These are phyloP conservation scores for Drosophila formosana DNA, from an alignment of 2,888 invertebrate genomes.

Conservation along the genomic window DNA sequence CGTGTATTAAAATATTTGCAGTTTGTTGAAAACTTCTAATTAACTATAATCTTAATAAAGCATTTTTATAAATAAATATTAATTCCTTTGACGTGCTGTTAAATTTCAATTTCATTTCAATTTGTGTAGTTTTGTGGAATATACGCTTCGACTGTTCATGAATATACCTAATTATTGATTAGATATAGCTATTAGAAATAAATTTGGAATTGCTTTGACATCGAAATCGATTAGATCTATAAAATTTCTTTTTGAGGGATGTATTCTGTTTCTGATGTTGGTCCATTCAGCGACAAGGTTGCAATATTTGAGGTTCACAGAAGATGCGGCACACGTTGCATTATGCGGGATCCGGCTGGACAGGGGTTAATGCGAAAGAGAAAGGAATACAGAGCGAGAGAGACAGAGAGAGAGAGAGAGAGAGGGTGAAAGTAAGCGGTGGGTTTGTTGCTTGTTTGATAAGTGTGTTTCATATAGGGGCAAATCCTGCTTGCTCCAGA, in stretches of 20 bases:
- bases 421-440: conserved; percentile 1
- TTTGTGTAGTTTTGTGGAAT: too few species aligned
- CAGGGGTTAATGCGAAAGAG: conserved; percentile 30
- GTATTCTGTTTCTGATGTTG: conserved; percentile 29
- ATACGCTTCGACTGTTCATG: too few species aligned
- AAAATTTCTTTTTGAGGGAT: neutral
- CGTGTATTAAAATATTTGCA: too few species aligned
- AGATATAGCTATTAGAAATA: too few species aligned
- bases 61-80: too few species aligned
- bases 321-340: conserved; percentile 18
- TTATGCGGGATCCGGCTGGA: conserved; percentile 43
- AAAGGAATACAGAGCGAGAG: neutral
- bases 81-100: too few species aligned
- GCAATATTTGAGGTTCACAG: conserved; percentile 22
- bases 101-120: too few species aligned
- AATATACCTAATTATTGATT: too few species aligned
- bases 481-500: conserved; percentile 44
- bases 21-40: too few species aligned
- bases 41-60: too few species aligned
- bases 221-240: neutral
- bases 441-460: neutral
- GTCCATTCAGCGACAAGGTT: conserved; percentile 44
- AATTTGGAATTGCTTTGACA: too few species aligned
- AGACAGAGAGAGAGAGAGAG: neutral
- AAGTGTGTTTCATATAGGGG: conserved; percentile 41